Evolutionary conservation across 2,888 invertebrate species (phyloP).

Genomic region (Acutogordius australiensis): DNA sequence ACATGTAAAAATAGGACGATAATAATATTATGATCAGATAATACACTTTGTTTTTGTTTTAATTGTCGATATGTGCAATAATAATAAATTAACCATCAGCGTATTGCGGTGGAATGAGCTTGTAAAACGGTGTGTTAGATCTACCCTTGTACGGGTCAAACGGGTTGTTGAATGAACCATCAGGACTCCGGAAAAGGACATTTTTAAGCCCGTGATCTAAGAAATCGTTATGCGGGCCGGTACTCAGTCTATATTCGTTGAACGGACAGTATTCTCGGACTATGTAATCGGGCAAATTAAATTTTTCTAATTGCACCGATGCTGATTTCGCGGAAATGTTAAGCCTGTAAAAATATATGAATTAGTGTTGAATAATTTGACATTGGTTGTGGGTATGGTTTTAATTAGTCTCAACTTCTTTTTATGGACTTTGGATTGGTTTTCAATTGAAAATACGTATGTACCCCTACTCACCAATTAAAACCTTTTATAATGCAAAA

Average conservation of each 20-base stretch:
- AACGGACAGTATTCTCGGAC: background rate
- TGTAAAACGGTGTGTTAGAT: background rate
- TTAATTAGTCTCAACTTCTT: too few relatives aligned
- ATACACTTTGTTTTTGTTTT: too few relatives aligned
- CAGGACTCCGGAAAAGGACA: background rate
- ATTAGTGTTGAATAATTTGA: too few relatives aligned
- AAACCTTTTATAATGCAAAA: too few relatives aligned
- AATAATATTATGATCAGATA: too few relatives aligned
- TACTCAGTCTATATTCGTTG: background rate
- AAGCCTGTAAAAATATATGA: too few relatives aligned
- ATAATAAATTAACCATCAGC: slow-evolving; percentile 1
- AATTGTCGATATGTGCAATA: too few relatives aligned
- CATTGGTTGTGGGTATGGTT: too few relatives aligned
- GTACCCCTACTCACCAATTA: too few relatives aligned
- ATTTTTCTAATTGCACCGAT: background rate
- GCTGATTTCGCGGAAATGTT: background rate
- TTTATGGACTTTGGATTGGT: too few relatives aligned
- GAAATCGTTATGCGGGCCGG: background rate
- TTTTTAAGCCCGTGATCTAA: background rate
- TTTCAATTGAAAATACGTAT: too few relatives aligned
- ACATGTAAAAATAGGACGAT: too few relatives aligned
- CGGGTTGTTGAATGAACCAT: slow-evolving; percentile 1
- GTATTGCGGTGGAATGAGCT: background rate
- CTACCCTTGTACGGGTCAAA: background rate
- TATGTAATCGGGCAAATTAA: background rate